Base-by-base conservation (phyloP, 2,113 vertebrate species). In the Kryptolebias marmoratus region DNA sequence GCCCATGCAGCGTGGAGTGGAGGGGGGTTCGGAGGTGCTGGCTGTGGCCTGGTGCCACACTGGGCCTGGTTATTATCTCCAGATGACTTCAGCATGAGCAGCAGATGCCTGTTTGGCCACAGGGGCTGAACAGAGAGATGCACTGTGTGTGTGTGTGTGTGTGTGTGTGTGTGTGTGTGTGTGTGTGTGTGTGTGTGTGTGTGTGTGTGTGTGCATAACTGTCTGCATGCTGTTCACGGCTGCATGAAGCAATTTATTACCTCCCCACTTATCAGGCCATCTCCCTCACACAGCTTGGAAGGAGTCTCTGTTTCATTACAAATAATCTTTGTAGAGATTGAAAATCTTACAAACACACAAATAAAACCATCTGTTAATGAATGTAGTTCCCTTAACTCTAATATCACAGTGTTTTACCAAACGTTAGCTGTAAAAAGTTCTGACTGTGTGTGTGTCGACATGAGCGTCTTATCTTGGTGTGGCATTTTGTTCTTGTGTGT, bases 21-120 rank as follows among this genome's bases (percentile, higher is more conserved):
- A 32, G 82, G 79, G 68, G 77, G 71, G 7, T 5, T 77, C 81
- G 68, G 82, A 50, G 79, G 71, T 12, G 28, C 81, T 87, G 86
- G 70, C 83, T 86, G 80, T 86, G 86, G 83, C 69, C 77, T 61
- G 62, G 71, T 87, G 85, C 86, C 91, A 91, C 12, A 80, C 91
- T 90, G 91, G 85, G 89, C 73, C 80, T 70, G 72, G 82, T 91
- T 91, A 91, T 93, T 90, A 92, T 87, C 88, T 93, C 90, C 92
- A 92, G 90, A 91, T 93, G 92, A 92, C 90, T 90, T 91, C 90
- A 92, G 91, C 88, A 82, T 88, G 91, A 87, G 82, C 87, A 89
- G 90, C 90, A 93, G 91, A 91, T 91, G 91, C 89, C 89, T 89
- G 77, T 89, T 88, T 90, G 88, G 85, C 89, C 85, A 89, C 67